Base-by-base conservation (phyloP, 2,888 invertebrate genomes). In the Drosophila imparisetae region DNA sequence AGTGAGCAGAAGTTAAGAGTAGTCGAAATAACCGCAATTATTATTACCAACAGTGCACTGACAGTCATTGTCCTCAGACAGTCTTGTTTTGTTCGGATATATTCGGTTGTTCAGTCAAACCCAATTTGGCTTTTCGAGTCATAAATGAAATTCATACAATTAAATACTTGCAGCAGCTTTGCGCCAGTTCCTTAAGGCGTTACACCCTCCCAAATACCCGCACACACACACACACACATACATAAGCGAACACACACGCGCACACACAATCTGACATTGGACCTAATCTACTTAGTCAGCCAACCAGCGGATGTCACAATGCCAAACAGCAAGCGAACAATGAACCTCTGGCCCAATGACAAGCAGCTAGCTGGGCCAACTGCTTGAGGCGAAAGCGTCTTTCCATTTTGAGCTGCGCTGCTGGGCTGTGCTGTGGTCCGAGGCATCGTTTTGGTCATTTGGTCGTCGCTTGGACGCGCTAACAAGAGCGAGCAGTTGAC, bases 221-320 rank as follows among this genome's bases (percentile, higher is more conserved):
- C 40, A 29, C 38, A 61, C 34, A 40, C 15, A 32, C 34, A 27
- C 30, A 8, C 32, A 29, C 18, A 29, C 40, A 15, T n/a, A 5
- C 21, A 34, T 18, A 30, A 21, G 36, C 13, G 32, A 6, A 58
- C 18, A 18, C 29, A 48, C 48, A 18, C 30, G 30, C 24, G n/a
- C 24, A 49, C 61, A 48, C 13, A 34, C 15, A 42, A 30, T 45
- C 54, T 83, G 86, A 76, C 86, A 86, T 76, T 87, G 81, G 84
- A 76, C 73, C 75, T 86, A 85, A 85, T 85, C 85, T 85, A 88
- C 85, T 85, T 88, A 85, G 85, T 75, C 73, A 55, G 30, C 67
- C 63, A 75, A 74, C 74, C 77, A 79, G 67, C 64, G 63, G 38
- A 55, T 58, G 66, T 75, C 73, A 81, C 78, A 86, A 86, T 78